Base-by-base conservation (phyloP, 2,113 vertebrate species). In the Tetrax tetrax region DNA sequence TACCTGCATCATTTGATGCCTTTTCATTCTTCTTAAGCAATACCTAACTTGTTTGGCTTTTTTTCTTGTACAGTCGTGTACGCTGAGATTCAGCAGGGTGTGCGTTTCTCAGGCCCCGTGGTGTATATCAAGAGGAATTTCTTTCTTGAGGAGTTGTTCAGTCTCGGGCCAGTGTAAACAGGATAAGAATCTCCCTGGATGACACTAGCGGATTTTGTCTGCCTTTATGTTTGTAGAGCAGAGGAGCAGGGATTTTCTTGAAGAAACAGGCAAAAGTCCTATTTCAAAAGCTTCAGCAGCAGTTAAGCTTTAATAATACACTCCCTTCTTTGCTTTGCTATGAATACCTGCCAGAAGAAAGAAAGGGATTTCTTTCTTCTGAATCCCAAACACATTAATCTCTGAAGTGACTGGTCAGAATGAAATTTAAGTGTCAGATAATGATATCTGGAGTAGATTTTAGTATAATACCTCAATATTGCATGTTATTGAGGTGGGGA, bases 321-420 rank as follows among this genome's bases (percentile, higher is more conserved):
- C 51, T 93, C 79, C 79, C n/a, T 90, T 91, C 77, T 92, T 95
- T 87, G 25, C 45, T 95, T 69, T 87, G 48, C 82, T 89, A 10
- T 61, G n/a, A 91, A 91, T 84, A 72, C 16, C 45, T 80, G 65
- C 29, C 2, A 9, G 69, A 92, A 76, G 69, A 96, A 95, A 94
- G 57, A 31, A 71, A 81, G 68, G 4, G 9, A 37, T 72, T 95
- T 91, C 69, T 92, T 93, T 87, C 74, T 79, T 84, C 61, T 79
- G 23, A 76, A 82, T 71, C 50, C 35, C 80, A 92, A 76, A 85
- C 38, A 35, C 37, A 59, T 72, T 87, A 71, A 89, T 85, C 72
- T 72, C 57, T 82, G 68, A 91, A 92, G 33, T 45, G n/a, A 78
- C 51, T 28, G 35, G 37, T 87, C 53, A 87, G 72, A 31, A 91